These are phyloP conservation scores for Diplazon laetatorius DNA, from an alignment of 2,888 invertebrate species.

Conservation along the genomic window DNA sequence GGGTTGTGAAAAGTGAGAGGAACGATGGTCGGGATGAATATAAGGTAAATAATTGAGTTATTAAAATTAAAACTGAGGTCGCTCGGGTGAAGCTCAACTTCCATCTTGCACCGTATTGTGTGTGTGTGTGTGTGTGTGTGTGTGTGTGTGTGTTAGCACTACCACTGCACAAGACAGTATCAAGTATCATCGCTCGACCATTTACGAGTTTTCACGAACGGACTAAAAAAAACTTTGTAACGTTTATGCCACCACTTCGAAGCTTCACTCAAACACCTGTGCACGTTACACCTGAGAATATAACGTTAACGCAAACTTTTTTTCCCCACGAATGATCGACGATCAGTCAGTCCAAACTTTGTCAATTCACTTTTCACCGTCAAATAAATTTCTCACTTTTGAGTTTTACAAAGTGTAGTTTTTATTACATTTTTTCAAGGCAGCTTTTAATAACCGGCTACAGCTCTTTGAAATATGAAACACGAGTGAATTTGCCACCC, in stretches of 20 bases:
- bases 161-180: neutral
- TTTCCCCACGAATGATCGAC: slow-evolving; percentile 52
- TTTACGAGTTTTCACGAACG: slow-evolving; percentile 11
- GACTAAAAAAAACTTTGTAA: slow-evolving; percentile 35
- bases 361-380: slow-evolving; percentile 52
- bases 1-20: neutral
- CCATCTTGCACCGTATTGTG: neutral
- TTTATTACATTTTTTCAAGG: neutral
- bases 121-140: too few species aligned
- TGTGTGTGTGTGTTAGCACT: neutral
- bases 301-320: slow-evolving; percentile 47
- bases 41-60: slow-evolving; percentile 6
- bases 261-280: slow-evolving; percentile 21
- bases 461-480: neutral
- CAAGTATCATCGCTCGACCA: slow-evolving; percentile 20
- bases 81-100: neutral
- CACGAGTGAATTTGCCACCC: neutral
- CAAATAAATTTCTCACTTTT: slow-evolving; percentile 46
- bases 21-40: neutral
- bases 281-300: slow-evolving; percentile 25
- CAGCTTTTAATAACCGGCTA: neutral
- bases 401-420: neutral
- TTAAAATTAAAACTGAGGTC: neutral
- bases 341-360: slow-evolving; percentile 43
- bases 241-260: slow-evolving; percentile 35